phyloP scores from a whole-genome alignment of 2,797 vertebrate genomes.

The Setipinna tenuifilis region DNA sequence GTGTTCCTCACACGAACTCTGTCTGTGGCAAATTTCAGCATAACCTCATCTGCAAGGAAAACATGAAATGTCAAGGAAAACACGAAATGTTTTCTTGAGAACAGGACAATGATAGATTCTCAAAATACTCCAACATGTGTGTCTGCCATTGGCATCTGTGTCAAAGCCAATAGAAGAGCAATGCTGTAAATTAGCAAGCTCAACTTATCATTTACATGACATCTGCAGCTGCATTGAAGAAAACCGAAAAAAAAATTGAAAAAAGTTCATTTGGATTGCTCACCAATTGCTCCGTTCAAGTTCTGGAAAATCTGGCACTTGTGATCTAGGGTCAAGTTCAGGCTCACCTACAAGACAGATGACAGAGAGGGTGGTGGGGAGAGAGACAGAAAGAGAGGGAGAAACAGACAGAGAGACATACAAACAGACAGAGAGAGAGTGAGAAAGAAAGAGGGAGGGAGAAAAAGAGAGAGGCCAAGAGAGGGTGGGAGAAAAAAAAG shows the following conservation, averaged over 20 bases:
- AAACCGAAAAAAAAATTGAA: not conserved
- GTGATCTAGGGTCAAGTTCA: conserved; percentile 97
- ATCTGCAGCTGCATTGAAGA: not conserved
- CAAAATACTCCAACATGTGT: not conserved
- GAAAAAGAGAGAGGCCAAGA: not conserved
- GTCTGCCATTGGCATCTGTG: not conserved
- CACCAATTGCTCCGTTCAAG: conserved; percentile 93
- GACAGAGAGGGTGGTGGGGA: not conserved
- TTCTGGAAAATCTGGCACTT: conserved; percentile 96
- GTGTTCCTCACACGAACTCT: conserved; percentile 90
- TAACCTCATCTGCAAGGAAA: conserved; percentile 87
- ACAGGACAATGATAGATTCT: conserved; percentile 4
- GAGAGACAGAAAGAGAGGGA: conserved; percentile 6
- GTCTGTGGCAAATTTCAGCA: conserved; percentile 91
- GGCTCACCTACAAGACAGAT: conserved; percentile 71
- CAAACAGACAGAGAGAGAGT: not conserved
- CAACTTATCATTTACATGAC: conserved; percentile 7
- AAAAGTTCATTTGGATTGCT: conserved; percentile 52
- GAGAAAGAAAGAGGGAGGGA: not conserved
- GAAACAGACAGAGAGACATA: conserved; percentile 28
- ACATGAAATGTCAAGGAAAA: conserved; percentile 35
- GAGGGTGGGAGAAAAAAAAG: not conserved
- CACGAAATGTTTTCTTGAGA: conserved; percentile 45
- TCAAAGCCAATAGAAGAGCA: not conserved
- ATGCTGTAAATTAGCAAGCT: not conserved